Base-by-base conservation (phyloP, 2,888 invertebrate genomes). In the Agonopterix arenella region DNA sequence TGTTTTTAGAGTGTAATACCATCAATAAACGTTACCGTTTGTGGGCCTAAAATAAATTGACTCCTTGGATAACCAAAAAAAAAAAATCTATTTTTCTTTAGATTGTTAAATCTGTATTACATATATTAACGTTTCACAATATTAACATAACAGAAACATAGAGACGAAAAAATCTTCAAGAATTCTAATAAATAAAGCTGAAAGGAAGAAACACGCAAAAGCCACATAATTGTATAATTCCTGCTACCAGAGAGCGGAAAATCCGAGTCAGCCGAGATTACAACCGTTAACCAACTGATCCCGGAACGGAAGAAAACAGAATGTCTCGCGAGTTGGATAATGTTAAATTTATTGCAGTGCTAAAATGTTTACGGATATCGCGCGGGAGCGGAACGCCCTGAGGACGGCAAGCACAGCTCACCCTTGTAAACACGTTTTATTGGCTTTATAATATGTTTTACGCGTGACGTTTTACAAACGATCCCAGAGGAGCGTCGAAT, bases 391-490 rank as follows among this genome's bases (percentile, higher is more conserved):
- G 54, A 54, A 11, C 43, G 43, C 71, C 70, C 70, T 68, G 69
- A 70, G 76, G 68, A 74, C 73, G 81, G 79, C 80, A 78, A 79
- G 79, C 79, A 74, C 80, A 75, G 79, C 81, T 84, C 88, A 83
- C 86, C 86, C 88, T 84, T 88, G 86, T 89, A 88, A 89, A 89
- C 89, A 86, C 88, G 85, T 86, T 89, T 89, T 89, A 89, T 88
- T 88, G 88, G 88, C 85, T 88, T 89, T 89, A 88, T 88, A 88
- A 89, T 88, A 89, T 88, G 89, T 88, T 89, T 86, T 86, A 89
- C 88, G 86, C 86, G 88, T 88, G 88, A 89, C 86, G 86, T 86
- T 89, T 89, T 85, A 89, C 86, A 88, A 88, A 88, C 89, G 88
- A 88, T 89, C 88, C 84, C 81, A 56, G 80, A 79, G 76, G 81